These are phyloP conservation scores for Macrosiphum euphorbiae DNA, from an alignment of 2,888 invertebrate genomes.

Conservation along the genomic window DNA sequence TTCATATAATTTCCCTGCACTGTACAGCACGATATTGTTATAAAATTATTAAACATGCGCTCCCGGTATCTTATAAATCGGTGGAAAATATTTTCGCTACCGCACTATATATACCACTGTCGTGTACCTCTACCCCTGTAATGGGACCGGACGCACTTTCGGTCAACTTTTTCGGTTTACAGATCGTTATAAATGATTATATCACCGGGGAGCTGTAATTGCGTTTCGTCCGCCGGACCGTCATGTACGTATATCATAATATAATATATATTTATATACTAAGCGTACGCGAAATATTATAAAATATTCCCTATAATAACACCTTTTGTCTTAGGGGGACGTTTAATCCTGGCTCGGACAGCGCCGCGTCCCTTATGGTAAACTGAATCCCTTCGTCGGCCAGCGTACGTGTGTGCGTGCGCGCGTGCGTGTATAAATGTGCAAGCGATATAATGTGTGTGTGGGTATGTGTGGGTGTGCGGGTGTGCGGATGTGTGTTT, in stretches of 20 bases:
- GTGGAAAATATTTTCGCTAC: slow-evolving; percentile 44
- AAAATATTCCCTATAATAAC: slow-evolving; percentile 64
- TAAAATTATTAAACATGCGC: background rate
- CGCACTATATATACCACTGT: background rate
- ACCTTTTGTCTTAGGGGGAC: slow-evolving; percentile 65
- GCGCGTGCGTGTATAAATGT: too few relatives aligned
- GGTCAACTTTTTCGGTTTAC: slow-evolving; percentile 57
- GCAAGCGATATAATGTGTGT: background rate
- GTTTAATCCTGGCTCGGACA: slow-evolving; percentile 64
- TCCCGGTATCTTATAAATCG: slow-evolving; percentile 28
- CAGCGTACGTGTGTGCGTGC: background rate
- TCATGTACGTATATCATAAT: slow-evolving; percentile 14
- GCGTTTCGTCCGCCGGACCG: slow-evolving; percentile 37
- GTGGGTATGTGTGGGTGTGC: background rate
- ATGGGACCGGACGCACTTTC: slow-evolving; percentile 32
- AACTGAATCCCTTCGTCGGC: slow-evolving; percentile 57
- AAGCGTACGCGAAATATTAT: slow-evolving; percentile 44
- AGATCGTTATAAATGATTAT: slow-evolving; percentile 59
- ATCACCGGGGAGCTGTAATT: slow-evolving; percentile 57
- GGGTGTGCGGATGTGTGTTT: background rate
- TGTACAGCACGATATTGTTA: background rate
- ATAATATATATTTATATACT: background rate
- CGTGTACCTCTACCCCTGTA: slow-evolving; percentile 33
- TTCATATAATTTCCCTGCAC: too few relatives aligned
- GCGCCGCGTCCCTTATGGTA: slow-evolving; percentile 63